Evolutionary conservation across 2,888 invertebrate species (phyloP), one percentile per base, ranked within the genome.

Genomic region (Synanthedon myopaeformis): DNA sequence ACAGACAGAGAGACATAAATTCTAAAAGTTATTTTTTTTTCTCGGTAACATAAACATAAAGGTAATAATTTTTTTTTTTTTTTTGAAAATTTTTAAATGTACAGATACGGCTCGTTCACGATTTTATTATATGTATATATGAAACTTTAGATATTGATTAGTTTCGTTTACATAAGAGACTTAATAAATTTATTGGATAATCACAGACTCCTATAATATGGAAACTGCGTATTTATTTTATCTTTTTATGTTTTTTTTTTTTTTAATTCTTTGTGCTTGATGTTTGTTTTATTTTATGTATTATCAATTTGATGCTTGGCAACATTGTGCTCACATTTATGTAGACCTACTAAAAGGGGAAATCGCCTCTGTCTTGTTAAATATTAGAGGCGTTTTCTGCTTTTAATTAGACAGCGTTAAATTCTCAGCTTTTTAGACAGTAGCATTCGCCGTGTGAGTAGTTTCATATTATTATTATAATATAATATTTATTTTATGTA

Each of bases 261-360:
- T 63, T 63, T 63, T 59, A 59, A 70, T 70, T 68, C 67, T 63
- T 69, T 82, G 79, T 86, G 86, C 84, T 83, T 86, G 82, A 35
- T 85, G 83, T 82, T 81, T 83, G 81, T 82, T 78, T 75, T 79
- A 64, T 66, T 64, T 80, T 84, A 35, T 35, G 35, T 85, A 85
- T 86, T 86, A 86, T 87, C 86, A 87, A 86, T 86, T 86, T 80
- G 86, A 83, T 74, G 87, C 85, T 86, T 87, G 87, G 87, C 87
- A 87, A 87, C 87, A 87, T 86, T 87, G 86, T 85, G 86, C 85
- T 87, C 86, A 85, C 82, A 74, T 70, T 59, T 59, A 61, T 70
- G 68, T 72, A 74, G 74, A 62, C 61, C 66, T 61, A 61, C 59
- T 67, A 52, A 79, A 82, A 80, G 82, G 77, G 75, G 81, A 82